phyloP scores from a whole-genome alignment of 2,888 invertebrate species.

The Eupithecia centaureata region DNA sequence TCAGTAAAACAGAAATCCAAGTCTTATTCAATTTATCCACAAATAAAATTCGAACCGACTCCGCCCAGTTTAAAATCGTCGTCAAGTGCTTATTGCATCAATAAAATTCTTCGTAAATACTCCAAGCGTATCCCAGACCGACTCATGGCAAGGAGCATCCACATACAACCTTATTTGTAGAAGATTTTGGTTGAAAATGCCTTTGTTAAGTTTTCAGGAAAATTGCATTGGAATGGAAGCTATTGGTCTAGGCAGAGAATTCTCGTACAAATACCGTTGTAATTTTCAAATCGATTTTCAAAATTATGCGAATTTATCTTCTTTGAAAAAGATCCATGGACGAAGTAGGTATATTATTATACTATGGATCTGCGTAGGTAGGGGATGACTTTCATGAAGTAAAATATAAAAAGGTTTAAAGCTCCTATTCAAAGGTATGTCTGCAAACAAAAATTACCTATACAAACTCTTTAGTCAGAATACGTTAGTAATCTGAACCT shows the following conservation, averaged over 20 bases:
- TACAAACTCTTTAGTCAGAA: neutral
- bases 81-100: slow-evolving; percentile 72
- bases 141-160: slow-evolving; percentile 45
- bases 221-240: slow-evolving; percentile 41
- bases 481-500: neutral
- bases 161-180: slow-evolving; percentile 28
- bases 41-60: slow-evolving; percentile 32
- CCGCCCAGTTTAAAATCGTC: slow-evolving; percentile 45
- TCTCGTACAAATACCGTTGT: slow-evolving; percentile 53
- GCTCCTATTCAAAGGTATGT: neutral
- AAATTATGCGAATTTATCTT: slow-evolving; percentile 45
- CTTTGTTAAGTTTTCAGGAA: slow-evolving; percentile 21
- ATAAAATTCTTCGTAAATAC: slow-evolving; percentile 71
- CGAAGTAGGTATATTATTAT: no score
- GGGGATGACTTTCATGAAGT: slow-evolving; percentile 1
- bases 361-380: no score
- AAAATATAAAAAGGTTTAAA: neutral
- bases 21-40: slow-evolving; percentile 29
- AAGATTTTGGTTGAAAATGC: slow-evolving; percentile 32
- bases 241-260: slow-evolving; percentile 52
- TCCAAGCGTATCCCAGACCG: slow-evolving; percentile 59
- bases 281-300: slow-evolving; percentile 55
- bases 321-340: slow-evolving; percentile 46
- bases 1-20: slow-evolving; percentile 23
- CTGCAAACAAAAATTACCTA: neutral